These are phyloP conservation scores for Burhinus oedicnemus DNA, from an alignment of 2,113 vertebrate species.

Conservation along the genomic window DNA sequence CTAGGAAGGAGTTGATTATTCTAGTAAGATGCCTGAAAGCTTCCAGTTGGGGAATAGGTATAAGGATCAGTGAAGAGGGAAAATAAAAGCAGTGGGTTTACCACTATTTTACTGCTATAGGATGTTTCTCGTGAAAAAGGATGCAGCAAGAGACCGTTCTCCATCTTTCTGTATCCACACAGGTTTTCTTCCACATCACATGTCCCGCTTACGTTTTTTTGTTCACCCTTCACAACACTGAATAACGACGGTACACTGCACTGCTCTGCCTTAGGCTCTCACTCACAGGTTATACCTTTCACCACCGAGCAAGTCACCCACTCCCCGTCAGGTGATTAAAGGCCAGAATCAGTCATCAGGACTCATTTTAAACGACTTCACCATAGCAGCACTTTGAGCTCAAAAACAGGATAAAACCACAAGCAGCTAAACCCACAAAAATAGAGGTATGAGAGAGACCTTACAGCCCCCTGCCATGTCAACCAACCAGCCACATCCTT, in stretches of 20 bases:
- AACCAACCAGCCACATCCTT: fast-evolving
- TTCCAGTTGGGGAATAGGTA: fast-evolving
- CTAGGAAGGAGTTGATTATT: background rate
- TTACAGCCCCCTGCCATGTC: background rate
- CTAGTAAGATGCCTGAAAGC: background rate
- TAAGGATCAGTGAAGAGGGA: background rate
- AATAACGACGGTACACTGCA: fast-evolving
- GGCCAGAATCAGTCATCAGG: background rate
- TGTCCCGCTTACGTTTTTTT: fast-evolving
- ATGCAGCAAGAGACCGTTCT: background rate
- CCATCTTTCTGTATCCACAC: background rate
- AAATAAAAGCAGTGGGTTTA: background rate
- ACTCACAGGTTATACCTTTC: background rate
- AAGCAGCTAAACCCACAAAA: background rate
- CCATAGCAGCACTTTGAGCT: background rate
- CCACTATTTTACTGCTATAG: background rate
- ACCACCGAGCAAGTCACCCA: background rate
- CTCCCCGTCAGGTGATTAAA: background rate
- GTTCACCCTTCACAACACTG: background rate
- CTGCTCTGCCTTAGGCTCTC: background rate
- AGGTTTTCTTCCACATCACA: background rate
- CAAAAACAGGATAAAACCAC: background rate
- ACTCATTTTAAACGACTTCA: background rate
- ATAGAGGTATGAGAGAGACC: background rate
- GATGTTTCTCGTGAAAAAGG: background rate